Evolutionary conservation across 2,888 invertebrate genomes (phyloP).

Genomic region (Drosophila pseudotalamancana): DNA sequence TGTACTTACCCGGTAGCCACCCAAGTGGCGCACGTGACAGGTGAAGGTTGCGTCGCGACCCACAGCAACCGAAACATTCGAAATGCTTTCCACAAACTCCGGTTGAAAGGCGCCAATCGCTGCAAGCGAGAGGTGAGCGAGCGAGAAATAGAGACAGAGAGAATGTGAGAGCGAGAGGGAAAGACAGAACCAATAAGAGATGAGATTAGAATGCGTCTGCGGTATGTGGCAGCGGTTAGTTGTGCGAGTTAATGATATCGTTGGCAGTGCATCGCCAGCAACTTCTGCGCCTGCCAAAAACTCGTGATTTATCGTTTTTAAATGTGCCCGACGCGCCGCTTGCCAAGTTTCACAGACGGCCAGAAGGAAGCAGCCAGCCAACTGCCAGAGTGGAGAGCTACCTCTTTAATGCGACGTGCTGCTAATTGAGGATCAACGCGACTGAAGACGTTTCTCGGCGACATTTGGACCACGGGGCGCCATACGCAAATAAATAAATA

Average conservation of each 20-base stretch:
- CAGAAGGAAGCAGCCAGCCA: constrained; percentile 23
- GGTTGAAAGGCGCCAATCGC: constrained; percentile 91
- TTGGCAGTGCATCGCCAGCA: constrained; percentile 9
- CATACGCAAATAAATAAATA: constrained; percentile 76
- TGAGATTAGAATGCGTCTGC: constrained; percentile 57
- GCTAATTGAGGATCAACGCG: constrained; percentile 72
- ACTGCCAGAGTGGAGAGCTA: constrained; percentile 13
- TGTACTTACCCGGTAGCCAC: constrained; percentile 93
- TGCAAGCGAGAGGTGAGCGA: constrained; percentile 77
- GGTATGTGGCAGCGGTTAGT: constrained; percentile 41
- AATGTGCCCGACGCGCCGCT: constrained; percentile 63
- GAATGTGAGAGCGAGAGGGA: neutral
- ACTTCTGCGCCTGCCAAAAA: constrained; percentile 68
- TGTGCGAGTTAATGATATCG: constrained; percentile 74
- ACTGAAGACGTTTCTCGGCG: no score
- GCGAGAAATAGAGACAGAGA: neutral
- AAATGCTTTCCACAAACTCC: constrained; percentile 92
- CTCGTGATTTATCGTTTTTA: constrained; percentile 72
- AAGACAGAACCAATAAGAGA: constrained; percentile 23
- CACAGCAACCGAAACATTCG: constrained; percentile 92
- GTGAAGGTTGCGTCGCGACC: constrained; percentile 95
- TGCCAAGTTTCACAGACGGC: constrained; percentile 41
- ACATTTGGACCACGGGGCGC: constrained; percentile 2
- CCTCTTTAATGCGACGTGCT: constrained; percentile 36
- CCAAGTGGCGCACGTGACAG: constrained; percentile 93